Percentiles rank a stretch among this genome's conserved stretches.
Evolutionary conservation across 2,797 vertebrate genomes (phyloP).

Genomic region (Ctenochaetus hawaiiensis): DNA sequence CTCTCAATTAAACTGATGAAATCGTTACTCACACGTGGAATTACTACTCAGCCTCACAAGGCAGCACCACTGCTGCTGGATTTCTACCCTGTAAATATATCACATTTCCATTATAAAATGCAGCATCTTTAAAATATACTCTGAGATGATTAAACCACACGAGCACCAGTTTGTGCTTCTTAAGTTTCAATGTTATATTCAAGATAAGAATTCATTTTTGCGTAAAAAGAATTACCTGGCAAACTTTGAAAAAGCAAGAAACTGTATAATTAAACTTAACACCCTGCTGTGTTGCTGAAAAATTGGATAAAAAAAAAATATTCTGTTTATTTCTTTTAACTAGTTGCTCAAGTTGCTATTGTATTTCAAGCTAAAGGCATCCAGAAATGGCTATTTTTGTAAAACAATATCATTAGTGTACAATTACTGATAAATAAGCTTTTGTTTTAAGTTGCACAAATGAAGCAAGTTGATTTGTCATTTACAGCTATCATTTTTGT

Average conservation of each 20-base stretch:
- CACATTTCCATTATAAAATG: constrained; percentile 11
- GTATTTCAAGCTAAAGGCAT: neutral
- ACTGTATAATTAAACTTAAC: neutral
- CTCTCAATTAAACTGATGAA: constrained; percentile 69
- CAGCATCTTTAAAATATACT: neutral
- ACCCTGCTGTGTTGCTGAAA: neutral
- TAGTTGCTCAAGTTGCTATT: neutral
- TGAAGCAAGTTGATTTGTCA: neutral
- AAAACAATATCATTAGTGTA: neutral
- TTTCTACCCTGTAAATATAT: neutral
- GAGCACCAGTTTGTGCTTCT: neutral
- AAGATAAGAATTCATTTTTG: neutral
- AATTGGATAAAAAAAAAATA: neutral
- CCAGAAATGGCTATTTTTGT: neutral
- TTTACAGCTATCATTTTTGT: neutral
- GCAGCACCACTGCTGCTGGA: constrained; percentile 2
- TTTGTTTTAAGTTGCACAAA: neutral
- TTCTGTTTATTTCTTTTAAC: constrained; percentile 5
- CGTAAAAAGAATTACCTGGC: neutral
- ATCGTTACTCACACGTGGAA: constrained; percentile 61
- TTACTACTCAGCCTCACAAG: constrained; percentile 30
- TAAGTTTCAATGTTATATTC: neutral
- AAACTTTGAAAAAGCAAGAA: neutral
- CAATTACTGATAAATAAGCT: neutral
- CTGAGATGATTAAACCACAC: neutral